Conservation (phyloP, 2,888 invertebrate species). For the Emmelina monodactyla region DNA sequence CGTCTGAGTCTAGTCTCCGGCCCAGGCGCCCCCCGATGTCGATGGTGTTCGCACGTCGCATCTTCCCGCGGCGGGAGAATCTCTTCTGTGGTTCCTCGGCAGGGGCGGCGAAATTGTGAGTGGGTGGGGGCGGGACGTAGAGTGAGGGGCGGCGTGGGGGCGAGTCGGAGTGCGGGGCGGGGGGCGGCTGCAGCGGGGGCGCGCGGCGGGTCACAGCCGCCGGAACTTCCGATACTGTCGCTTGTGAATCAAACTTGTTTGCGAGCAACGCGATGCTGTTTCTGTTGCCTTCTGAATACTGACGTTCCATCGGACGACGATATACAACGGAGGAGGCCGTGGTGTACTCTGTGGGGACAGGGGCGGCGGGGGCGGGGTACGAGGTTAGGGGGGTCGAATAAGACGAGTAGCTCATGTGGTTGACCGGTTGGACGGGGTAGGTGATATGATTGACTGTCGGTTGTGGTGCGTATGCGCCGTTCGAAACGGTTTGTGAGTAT, state of each 20-base stretch:
- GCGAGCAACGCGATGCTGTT: constrained; percentile 50
- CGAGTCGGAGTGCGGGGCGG: constrained; percentile 1
- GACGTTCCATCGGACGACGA: constrained; percentile 35
- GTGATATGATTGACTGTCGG: no score
- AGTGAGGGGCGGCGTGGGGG: constrained; percentile 23
- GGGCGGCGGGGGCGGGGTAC: no score
- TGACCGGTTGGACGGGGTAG: no score
- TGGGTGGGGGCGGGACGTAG: constrained; percentile 46
- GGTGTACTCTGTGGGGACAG: constrained; percentile 24
- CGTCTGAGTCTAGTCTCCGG: constrained; percentile 44
- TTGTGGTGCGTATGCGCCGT: no score
- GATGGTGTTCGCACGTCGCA: constrained; percentile 89
- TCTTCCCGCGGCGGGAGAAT: constrained; percentile 74
- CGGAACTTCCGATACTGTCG: constrained; percentile 27
- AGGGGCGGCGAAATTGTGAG: constrained; percentile 49
- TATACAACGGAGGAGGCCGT: constrained; percentile 28
- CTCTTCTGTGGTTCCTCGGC: constrained; percentile 41
- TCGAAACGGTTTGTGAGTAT: no score
- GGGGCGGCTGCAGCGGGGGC: neutral
- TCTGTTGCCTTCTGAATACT: constrained; percentile 32
- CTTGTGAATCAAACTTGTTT: constrained; percentile 41
- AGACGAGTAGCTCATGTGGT: no score
- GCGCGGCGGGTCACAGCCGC: constrained; percentile 7
- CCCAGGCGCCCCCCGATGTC: constrained; percentile 82
- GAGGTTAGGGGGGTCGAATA: no score